Percentiles rank a stretch among this genome's conserved stretches.
Evolutionary conservation across 2,888 invertebrate genomes (phyloP).

Genomic region (Dromius quadrimaculatus): DNA sequence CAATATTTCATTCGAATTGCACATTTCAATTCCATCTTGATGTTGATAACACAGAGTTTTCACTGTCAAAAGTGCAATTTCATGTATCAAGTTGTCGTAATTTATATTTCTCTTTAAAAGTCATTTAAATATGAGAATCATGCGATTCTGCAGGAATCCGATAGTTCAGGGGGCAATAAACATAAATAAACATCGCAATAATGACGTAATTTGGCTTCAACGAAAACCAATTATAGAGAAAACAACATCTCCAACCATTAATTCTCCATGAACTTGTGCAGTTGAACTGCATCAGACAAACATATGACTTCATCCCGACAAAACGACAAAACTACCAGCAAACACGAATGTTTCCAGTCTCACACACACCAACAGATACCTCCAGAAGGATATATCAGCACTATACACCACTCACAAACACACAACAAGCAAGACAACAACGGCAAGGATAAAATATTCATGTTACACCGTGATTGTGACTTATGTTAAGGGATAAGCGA

Average conservation of each 20-base stretch:
- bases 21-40: no score
- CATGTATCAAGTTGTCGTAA: no score
- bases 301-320: slow-evolving; percentile 8
- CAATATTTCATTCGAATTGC: no score
- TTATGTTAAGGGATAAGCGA: slow-evolving; percentile 61
- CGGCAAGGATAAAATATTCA: slow-evolving; percentile 61
- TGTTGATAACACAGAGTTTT: no score
- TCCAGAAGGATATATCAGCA: not conserved
- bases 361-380: not conserved
- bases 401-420: slow-evolving; percentile 1
- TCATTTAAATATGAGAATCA: no score
- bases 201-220: no score
- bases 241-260: not conserved
- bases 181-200: no score
- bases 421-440: slow-evolving; percentile 12
- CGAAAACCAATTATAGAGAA: slow-evolving; percentile 6
- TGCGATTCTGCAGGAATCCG: no score
- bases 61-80: no score
- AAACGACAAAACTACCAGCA: slow-evolving; percentile 1
- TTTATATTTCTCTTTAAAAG: no score
- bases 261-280: not conserved
- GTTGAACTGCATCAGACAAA: slow-evolving; percentile 13
- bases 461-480: slow-evolving; percentile 64
- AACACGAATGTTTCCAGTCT: not conserved
- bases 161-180: no score